A percentile compares a stretch with the other conserved stretches of the same genome.
These are phyloP conservation scores for Cichladusa arquata DNA, from an alignment of 2,113 vertebrate genomes.

Conservation along the genomic window DNA sequence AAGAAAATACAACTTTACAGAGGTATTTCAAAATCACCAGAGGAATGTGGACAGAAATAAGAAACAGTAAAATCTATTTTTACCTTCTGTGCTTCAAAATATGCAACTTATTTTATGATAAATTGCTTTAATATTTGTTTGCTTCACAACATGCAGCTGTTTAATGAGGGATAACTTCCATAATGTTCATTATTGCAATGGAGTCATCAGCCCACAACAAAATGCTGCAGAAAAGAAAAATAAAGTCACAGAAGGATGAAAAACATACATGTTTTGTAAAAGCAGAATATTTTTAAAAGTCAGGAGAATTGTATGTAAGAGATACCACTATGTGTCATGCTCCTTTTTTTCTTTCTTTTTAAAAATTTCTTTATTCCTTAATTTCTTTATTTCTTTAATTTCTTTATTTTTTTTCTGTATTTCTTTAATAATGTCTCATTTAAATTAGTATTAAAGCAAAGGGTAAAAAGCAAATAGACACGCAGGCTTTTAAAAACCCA, in stretches of 20 bases:
- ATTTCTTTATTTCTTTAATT: not conserved
- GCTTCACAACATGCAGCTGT: slow-evolving; percentile 38
- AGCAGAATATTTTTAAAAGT: not conserved
- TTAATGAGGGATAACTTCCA: slow-evolving; percentile 46
- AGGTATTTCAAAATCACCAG: not conserved
- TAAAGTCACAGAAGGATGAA: not conserved
- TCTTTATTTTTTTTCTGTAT: not conserved
- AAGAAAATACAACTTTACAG: not conserved
- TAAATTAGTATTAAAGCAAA: not conserved
- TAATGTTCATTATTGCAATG: slow-evolving; percentile 2
- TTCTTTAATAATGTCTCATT: not conserved
- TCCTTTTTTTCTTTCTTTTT: not conserved
- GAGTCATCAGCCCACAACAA: slow-evolving; percentile 13
- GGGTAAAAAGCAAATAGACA: not conserved
- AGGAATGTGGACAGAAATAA: not conserved
- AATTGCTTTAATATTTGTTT: slow-evolving; percentile 66
- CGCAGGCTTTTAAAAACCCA: not conserved
- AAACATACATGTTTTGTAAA: not conserved
- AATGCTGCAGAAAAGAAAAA: slow-evolving; percentile 3
- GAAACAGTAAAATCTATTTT: not conserved
- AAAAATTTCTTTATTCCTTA: too few species aligned
- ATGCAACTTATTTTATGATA: slow-evolving; percentile 13
- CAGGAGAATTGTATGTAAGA: not conserved
- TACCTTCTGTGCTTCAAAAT: slow-evolving; percentile 28
- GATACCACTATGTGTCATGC: not conserved